Base-by-base conservation (phyloP, 2,888 invertebrate species). In the Lithosia quadra region DNA sequence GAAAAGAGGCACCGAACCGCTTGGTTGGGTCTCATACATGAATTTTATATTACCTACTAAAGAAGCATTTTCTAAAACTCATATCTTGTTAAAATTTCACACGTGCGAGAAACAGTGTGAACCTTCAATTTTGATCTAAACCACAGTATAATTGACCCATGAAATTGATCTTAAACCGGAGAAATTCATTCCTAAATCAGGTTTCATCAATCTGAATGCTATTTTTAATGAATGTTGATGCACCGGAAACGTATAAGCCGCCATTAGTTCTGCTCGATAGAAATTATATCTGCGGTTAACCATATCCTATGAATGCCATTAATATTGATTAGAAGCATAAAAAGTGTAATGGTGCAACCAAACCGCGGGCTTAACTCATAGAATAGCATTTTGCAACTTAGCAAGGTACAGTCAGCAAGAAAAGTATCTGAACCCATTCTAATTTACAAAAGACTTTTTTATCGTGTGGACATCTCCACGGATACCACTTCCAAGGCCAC, bases 261-360 rank as follows among this genome's bases (percentile, higher is more conserved):
- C 71, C 49, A 79, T 81, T 79, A 74, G 74, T 55, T 63, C 72
- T 55, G 70, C 62, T 56, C 62, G 22, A 71, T 69, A 66, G 61
- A 67, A 74, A 75, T 79, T 74, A 76, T 76, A 69, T 63, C 63
- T 73, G 74, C 18, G 81, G 82, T 76, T 76, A 72, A 79, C 81
- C 79, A 77, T 76, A 76, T 81, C 81, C 79, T 76, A 75, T 73
- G 59, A n/a, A 56, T 10, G 21, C 11, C 59, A 70, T 69, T 69
- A 63, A 70, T 22, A 43, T 43, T 65, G 34, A 33, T 61, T 22
- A 65, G 56, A 28, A 28, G 43, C 18, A 28, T 62, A 62, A 62
- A 62, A 33, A 28, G 11, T 33, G 43, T 28, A 11, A 49, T 33
- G 28, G 4, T 61, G 28, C 43, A 43, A 43, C 49, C 13, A 62